phyloP scores from a whole-genome alignment of 2,113 vertebrate species.

The Colossoma macropomum region DNA sequence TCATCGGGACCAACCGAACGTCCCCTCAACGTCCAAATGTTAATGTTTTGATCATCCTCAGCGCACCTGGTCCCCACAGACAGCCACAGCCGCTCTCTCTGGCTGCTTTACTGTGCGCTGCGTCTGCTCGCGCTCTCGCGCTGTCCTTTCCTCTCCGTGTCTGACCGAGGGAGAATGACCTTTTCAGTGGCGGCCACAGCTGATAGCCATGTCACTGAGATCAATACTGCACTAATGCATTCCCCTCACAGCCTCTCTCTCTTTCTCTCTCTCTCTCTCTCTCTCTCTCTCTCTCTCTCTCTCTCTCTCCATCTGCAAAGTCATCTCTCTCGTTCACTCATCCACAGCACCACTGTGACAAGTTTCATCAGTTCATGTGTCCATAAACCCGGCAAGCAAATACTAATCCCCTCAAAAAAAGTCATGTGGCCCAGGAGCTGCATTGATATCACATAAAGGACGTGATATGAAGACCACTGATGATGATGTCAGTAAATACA shows the following conservation, averaged over 20 bases:
- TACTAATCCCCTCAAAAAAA: too few species aligned
- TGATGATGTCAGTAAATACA: too few species aligned
- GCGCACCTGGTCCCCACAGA: background rate
- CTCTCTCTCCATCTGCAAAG: too few species aligned
- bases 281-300: constrained; percentile 16
- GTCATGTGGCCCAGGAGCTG: too few species aligned
- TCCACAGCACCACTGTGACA: background rate
- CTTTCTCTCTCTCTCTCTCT: too few species aligned
- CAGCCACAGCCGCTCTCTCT: background rate
- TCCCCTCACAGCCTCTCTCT: constrained; percentile 49
- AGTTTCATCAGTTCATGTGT: background rate
- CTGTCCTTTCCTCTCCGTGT: background rate
- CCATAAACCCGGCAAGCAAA: background rate
- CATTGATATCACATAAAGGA: too few species aligned
- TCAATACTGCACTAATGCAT: constrained; percentile 62
- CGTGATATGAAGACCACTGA: too few species aligned
- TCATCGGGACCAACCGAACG: too few species aligned
- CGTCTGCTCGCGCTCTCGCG: too few species aligned
- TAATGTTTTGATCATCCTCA: too few species aligned
- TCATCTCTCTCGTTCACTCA: constrained; percentile 18
- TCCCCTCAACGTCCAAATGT: too few species aligned
- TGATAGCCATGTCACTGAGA: constrained; percentile 64
- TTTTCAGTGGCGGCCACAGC: constrained; percentile 28
- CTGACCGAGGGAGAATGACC: constrained; percentile 34
- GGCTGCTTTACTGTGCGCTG: too few species aligned